Base-by-base conservation (phyloP, 2,888 invertebrate species). In the Seira ritae region DNA sequence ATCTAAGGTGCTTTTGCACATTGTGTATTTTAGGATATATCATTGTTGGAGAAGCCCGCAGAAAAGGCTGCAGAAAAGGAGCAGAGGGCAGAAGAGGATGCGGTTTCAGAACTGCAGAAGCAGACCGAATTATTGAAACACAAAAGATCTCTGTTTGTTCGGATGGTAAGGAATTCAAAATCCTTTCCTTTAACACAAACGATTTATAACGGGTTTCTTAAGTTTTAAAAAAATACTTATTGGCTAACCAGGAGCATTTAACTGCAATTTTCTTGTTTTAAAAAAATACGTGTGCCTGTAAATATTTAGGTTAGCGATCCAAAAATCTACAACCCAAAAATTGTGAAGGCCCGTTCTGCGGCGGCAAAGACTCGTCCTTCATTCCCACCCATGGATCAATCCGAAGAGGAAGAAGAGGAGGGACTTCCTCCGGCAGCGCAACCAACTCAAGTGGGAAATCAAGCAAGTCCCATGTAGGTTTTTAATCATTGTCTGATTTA, bases 91-190 rank as follows among this genome's bases (percentile, higher is more conserved):
- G 90, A 90, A 87, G 55, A 83, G 8, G 73, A 82, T 24, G 80
- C 80, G 0, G 55, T 75, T 22, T 19, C 74, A 60, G 66, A 67
- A 55, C 88, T 90, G 81, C 88, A 89, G 55, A 90, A 90, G 90
- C 93, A 94, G 90, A 94, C 94, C 89, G 95, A 96, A 80, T 95
- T 95, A 3, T 91, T 98, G 90, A 96, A 96, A 8, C 95, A 97
- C 91, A 97, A 97, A 91, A 94, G 98, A 74, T 97, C 97, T 15
- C 98, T 98, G 93, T 97, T 98, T 92, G 98, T 98, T 80, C 95
- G 98, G 71, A 98, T 98, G 98, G 98, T 97, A 86, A 80, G 71
- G 10, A 68, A 66, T 10, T 50, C 20, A 31, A 12, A 22, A 22
- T 17, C n/a, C 23, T 46, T 42, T 65, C 22, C 55, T 23, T 50